Evolutionary conservation across 2,113 vertebrate species (phyloP).

Genomic region (Camelus bactrianus): DNA sequence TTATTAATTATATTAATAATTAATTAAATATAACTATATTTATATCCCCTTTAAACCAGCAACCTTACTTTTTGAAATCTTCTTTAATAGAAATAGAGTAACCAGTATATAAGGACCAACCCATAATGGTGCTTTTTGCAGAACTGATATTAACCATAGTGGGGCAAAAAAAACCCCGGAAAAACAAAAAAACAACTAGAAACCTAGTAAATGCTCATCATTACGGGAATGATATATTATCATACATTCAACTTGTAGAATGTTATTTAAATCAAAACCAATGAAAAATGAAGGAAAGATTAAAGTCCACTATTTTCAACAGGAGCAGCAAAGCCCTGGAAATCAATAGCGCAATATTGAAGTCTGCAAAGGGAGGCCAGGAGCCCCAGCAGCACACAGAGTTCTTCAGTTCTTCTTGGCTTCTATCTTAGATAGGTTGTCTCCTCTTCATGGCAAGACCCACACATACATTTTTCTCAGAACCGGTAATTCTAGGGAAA

Average conservation of each 20-base stretch:
- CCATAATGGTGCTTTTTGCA: neutral
- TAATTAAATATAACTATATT: neutral
- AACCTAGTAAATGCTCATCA: neutral
- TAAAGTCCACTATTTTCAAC: neutral
- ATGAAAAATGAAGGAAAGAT: neutral
- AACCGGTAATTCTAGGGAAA: neutral
- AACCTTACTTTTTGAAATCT: neutral
- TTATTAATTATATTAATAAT: neutral
- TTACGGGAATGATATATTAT: neutral
- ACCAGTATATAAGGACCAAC: neutral
- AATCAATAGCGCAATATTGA: neutral
- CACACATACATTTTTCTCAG: neutral
- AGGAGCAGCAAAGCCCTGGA: neutral
- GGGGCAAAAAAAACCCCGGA: too few relatives aligned
- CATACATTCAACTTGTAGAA: neutral
- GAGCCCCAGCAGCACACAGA: neutral
- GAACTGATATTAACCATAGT: neutral
- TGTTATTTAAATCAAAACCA: neutral
- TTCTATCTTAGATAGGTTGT: neutral
- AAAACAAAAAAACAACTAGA: neutral
- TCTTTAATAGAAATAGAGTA: neutral
- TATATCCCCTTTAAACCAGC: neutral
- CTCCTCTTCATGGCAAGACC: neutral
- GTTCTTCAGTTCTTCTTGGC: neutral
- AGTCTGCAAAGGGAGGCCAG: neutral